phyloP scores from a whole-genome alignment of 2,113 vertebrate species.

The Passer montanus region DNA sequence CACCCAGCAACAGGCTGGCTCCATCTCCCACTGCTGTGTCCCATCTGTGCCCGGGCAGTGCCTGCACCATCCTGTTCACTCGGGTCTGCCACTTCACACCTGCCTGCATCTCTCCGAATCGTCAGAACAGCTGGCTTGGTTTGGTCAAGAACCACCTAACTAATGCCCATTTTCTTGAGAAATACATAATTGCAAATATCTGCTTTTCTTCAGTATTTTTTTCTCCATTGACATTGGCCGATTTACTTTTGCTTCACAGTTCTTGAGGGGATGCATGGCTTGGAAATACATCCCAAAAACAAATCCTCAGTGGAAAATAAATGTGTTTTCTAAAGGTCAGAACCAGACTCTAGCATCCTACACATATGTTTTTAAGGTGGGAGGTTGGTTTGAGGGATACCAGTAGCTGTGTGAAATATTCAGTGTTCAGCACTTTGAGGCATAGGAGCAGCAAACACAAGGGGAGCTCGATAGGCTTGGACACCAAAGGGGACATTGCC shows the following conservation, averaged over 20 bases:
- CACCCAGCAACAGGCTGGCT: neutral
- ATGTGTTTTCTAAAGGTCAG: neutral
- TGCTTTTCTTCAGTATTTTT: neutral
- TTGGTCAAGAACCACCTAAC: neutral
- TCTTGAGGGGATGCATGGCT: neutral
- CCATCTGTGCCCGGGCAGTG: accelerated
- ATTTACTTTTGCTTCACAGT: neutral
- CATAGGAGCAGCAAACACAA: neutral
- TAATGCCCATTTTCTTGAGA: neutral
- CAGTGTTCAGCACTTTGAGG: neutral
- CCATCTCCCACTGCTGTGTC: neutral
- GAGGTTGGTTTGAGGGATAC: neutral
- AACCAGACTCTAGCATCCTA: neutral
- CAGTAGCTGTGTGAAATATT: neutral
- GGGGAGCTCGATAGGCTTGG: neutral
- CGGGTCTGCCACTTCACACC: accelerated
- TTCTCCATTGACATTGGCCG: neutral
- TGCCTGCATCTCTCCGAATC: neutral
- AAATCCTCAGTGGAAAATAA: neutral
- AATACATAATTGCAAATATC: neutral
- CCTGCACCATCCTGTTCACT: accelerated
- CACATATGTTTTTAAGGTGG: accelerated
- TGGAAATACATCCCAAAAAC: neutral
- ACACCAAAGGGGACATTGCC: neutral
- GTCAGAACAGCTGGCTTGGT: neutral